Base-by-base conservation (phyloP, 2,113 vertebrate genomes). In the Corythornis vintsioides region DNA sequence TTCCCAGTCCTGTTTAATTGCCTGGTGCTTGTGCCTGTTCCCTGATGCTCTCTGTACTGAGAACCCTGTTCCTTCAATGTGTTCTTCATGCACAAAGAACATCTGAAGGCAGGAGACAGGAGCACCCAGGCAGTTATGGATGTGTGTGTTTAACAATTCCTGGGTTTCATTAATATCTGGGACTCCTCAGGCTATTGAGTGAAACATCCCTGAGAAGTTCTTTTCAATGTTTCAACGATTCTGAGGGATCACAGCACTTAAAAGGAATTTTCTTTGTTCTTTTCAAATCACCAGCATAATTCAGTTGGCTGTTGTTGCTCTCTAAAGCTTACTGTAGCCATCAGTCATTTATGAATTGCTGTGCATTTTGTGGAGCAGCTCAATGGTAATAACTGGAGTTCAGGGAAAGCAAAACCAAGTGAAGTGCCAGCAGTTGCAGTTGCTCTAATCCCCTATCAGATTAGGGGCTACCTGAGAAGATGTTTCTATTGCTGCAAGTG, bases 381-480 rank as follows among this genome's bases (percentile, higher is more conserved):
- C 4, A 0, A 18, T 25, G 52, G 33, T 24, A 48, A 40, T 35
- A 82, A 16, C 16, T 65, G 81, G 3, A 83, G 72, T 29, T 29
- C 29, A 18, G 81, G 84, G n/a, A 35, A 87, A 89, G 76, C 77
- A 78, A 74, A 94, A 50, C 42, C 33, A 71, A 89, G 66, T 78
- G 57, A 85, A 75, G 5, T 7, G 57, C 3, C 20, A 28, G 78
- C 31, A 38, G 13, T 4, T 75, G 91, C 40, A n/a, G 61, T 26
- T 72, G 14, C 4, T 45, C 64, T n/a, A 83, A 69, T 73, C 64
- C 78, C 73, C 64, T 52, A 43, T 59, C 74, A 80, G 87, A 80
- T 95, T 53, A 90, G 81, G 64, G 52, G 48, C 50, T 91, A 63
- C 89, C 84, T 70, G 77, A 77, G 79, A 86, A 28, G 73, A 15